phyloP scores from a whole-genome alignment of 2,113 vertebrate species.

The Chaetorhynchus papuensis region DNA sequence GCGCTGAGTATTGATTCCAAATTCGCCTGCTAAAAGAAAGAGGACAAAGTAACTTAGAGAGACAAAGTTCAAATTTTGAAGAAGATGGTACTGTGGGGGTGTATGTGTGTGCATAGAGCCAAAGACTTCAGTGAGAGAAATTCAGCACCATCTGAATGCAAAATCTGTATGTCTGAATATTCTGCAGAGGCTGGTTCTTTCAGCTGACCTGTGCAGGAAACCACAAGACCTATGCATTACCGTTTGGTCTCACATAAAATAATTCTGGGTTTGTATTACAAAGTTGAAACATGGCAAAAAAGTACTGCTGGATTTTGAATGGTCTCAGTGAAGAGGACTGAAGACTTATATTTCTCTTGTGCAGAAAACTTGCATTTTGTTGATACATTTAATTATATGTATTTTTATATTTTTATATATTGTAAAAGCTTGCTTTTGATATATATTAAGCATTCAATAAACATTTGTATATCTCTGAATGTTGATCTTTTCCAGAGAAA shows the following conservation, averaged over 20 bases:
- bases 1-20: not conserved
- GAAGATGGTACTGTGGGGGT: not conserved
- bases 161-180: not conserved
- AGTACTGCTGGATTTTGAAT: not conserved
- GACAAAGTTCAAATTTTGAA: not conserved
- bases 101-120: not conserved
- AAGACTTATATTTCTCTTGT: not conserved
- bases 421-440: not conserved
- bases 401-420: not conserved
- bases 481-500: not conserved
- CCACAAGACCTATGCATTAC: rapidly evolving
- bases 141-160: not conserved
- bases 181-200: not conserved
- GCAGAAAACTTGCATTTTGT: not conserved
- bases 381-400: not conserved
- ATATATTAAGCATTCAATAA: not conserved
- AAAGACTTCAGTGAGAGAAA: not conserved
- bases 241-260: not conserved
- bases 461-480: not conserved
- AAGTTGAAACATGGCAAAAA: not conserved
- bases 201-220: not conserved
- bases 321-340: not conserved
- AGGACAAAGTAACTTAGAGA: not conserved
- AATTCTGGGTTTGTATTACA: not conserved
- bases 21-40: not conserved